Evolutionary conservation across 2,113 vertebrate species (phyloP).

Genomic region (Pardalotus punctatus): DNA sequence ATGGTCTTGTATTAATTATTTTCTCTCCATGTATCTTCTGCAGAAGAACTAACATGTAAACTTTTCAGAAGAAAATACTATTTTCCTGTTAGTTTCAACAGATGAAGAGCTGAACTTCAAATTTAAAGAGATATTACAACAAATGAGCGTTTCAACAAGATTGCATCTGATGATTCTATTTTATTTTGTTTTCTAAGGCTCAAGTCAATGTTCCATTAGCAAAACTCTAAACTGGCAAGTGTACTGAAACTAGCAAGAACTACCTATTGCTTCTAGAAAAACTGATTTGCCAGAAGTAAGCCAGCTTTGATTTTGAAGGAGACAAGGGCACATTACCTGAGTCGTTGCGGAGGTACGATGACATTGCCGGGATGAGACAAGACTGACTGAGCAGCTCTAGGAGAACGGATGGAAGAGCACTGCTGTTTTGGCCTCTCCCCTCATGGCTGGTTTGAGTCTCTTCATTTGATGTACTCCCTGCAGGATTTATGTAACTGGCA

Average conservation of each 20-base stretch:
- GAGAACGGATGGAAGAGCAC: constrained; percentile 88
- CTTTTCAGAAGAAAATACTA: not conserved
- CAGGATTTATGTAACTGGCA: constrained; percentile 97
- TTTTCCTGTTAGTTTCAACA: not conserved
- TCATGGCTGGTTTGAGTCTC: constrained; percentile 80
- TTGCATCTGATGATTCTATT: not conserved
- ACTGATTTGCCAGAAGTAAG: not conserved
- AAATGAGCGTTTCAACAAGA: not conserved
- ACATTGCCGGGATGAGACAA: constrained; percentile 98
- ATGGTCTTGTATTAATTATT: not conserved
- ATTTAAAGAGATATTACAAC: not conserved
- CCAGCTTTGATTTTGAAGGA: not conserved
- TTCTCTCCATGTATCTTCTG: not conserved
- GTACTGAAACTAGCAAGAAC: not conserved
- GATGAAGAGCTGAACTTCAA: not conserved
- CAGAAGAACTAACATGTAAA: not conserved
- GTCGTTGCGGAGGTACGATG: constrained; percentile 96
- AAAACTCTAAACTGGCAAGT: not conserved
- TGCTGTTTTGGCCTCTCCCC: constrained; percentile 85
- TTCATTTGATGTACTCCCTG: constrained; percentile 79
- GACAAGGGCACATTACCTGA: constrained; percentile 79
- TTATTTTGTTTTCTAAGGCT: not conserved
- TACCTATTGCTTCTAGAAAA: not conserved
- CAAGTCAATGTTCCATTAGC: not conserved
- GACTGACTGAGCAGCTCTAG: constrained; percentile 95